Evolutionary conservation across 2,888 invertebrate species (phyloP), one percentile per base, ranked within the genome.

Genomic region (Amaurobius ferox): DNA sequence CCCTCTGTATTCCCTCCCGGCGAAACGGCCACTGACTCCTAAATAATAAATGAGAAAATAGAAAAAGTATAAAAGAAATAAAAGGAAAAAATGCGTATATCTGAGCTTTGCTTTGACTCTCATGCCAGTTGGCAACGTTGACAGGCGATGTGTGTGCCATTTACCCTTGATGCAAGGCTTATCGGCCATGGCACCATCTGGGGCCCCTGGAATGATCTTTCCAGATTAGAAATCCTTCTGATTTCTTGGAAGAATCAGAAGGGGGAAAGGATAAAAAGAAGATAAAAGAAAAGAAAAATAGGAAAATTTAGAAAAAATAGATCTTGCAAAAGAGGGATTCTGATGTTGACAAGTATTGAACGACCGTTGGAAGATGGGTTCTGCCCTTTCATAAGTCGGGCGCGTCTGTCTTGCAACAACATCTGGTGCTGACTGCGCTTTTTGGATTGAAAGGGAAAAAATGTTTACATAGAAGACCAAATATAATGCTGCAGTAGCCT

Each of bases 261-360:
- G 40, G 48, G 55, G 61, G 26, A 48, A 40, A 2, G 23, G 28
- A 16, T 9, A 23, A 40, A 62, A 70, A 68, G 40, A 68, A 78
- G 40, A 78, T 78, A 61, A 40, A 78, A 30, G 32, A 48, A 35
- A 29, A 44, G 13, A 26, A 16, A 13, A 40, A 62, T 30, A 39
- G 35, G 48, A 72, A 81, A 81, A 81, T 81, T 74, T 70, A 70
- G 76, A 81, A 81, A 81, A 81, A 81, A 81, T 77, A 66, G 83
- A 77, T 83, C 77, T 83, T 83, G 77, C 77, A 71, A 83, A 83
- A 85, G 83, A 85, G 71, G 83, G 78, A 85, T 85, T 78, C 85
- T 78, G 85, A 78, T 85, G 85, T 73, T 85, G 85, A 85, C 85
- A 85, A 72, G 85, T 73, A 85, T 85, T 85, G 85, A 85, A 73